A percentile compares a stretch with the other conserved stretches of the same genome.
Conservation (phyloP, 2,888 invertebrate species). For the Pollenia amentaria region DNA sequence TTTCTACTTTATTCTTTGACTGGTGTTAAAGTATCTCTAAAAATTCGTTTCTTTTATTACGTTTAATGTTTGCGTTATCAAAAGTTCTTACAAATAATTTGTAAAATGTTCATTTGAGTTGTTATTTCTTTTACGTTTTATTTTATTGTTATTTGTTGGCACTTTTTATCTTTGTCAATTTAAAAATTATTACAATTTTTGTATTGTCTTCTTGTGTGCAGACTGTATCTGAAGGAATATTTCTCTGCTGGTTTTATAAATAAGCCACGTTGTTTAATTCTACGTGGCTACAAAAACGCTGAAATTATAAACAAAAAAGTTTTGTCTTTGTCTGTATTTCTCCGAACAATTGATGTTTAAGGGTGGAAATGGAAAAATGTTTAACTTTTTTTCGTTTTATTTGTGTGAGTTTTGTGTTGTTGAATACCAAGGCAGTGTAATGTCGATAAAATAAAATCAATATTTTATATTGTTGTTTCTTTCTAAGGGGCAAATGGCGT, state of each 20-base stretch:
- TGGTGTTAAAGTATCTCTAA: too few species aligned
- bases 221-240: background rate
- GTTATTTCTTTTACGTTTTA: background rate
- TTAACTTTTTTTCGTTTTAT: background rate
- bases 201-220: background rate
- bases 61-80: slow-evolving; percentile 2
- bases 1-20: too few species aligned
- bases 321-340: background rate
- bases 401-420: background rate
- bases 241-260: background rate
- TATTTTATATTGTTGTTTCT: slow-evolving; percentile 47
- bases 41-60: background rate
- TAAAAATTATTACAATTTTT: slow-evolving; percentile 28
- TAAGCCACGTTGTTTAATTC: slow-evolving; percentile 28
- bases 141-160: slow-evolving; percentile 15
- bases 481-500: background rate
- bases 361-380: slow-evolving; percentile 26
- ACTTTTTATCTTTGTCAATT: slow-evolving; percentile 49
- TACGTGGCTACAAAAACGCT: slow-evolving; percentile 43
- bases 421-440: slow-evolving; percentile 40
- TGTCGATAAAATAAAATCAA: slow-evolving; percentile 71
- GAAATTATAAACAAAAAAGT: slow-evolving; percentile 10
- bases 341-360: slow-evolving; percentile 1
- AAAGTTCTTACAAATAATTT: slow-evolving; percentile 24
- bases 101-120: slow-evolving; percentile 48